phyloP scores from a whole-genome alignment of 2,888 invertebrate species.

The Zhengitettix transpicula region DNA sequence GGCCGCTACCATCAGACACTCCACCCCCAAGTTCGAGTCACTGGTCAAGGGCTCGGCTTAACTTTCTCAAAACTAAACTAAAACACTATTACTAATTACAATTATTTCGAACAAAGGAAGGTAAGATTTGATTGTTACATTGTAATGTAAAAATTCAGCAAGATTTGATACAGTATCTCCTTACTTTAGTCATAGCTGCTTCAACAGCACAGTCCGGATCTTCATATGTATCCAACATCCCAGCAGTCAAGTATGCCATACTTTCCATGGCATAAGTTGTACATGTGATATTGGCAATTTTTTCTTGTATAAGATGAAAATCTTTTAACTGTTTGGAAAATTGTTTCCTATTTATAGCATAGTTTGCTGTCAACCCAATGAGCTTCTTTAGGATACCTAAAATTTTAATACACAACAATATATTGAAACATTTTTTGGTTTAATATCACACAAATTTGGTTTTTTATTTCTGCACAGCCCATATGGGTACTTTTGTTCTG shows the following conservation, averaged over 20 bases:
- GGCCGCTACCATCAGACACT: too few relatives aligned
- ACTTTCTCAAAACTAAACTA: too few relatives aligned
- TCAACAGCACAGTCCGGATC: conserved; percentile 68
- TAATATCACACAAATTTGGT: background rate
- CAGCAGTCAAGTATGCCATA: conserved; percentile 67
- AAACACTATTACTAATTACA: too few relatives aligned
- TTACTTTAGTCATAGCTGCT: conserved; percentile 58
- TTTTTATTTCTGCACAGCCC: too few relatives aligned
- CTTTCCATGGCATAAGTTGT: conserved; percentile 70
- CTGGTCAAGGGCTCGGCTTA: too few relatives aligned
- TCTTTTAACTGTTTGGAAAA: conserved; percentile 30
- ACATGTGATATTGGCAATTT: conserved; percentile 30
- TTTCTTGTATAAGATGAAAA: conserved; percentile 32
- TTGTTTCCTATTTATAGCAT: conserved; percentile 34
- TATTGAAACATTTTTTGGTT: conserved; percentile 20
- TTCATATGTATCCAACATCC: conserved; percentile 55
- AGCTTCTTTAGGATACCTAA: conserved; percentile 33
- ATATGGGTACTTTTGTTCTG: too few relatives aligned
- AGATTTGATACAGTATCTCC: too few relatives aligned
- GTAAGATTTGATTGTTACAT: too few relatives aligned
- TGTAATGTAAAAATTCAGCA: too few relatives aligned
- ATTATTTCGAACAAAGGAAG: too few relatives aligned
- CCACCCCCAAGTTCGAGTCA: too few relatives aligned
- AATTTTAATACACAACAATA: conserved; percentile 20
- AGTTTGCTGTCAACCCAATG: conserved; percentile 30